Base-by-base conservation (phyloP, 30 jellyfish, hydroid and myxozoan species). In the Mastigias papua region DNA sequence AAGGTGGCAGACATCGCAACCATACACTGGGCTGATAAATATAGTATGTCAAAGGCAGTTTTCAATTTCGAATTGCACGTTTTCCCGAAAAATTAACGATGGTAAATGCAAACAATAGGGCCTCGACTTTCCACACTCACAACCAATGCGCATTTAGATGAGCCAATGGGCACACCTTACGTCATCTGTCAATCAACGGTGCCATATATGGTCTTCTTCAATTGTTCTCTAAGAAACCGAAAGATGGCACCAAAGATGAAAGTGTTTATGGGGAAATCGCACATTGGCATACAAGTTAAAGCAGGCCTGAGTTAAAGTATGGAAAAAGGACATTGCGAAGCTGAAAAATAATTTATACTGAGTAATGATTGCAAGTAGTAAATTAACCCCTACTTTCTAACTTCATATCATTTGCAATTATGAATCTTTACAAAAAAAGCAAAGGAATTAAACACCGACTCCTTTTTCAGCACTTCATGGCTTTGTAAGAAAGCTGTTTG, bases 1-100 rank as follows among this genome's bases (percentile, higher is more conserved):
- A 91, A 91, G 86, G 90, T 42, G 84, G 92, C 62, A 81, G 97
- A 91, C 97, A 91, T 91, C 89, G 81, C 97, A 91, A 77, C 82
- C 96, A 76, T 48, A 73, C 78, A 88, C 84, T 66, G 37, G 62
- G n/a, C 20, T 10, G 64, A 23, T 69, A 61, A 76, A 54, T 67
- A 67, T 54, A 5, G 73, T 30, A 54, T 13, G 34, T 30, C 5
- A 28, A 0, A 17, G 67, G 69, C 13, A 32, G 2, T 49, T 19
- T 10, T 16, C 69, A 27, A 17, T 23, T 32, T 27, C 70, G 21
- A 26, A 21, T 50, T 0, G 68, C 54, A 75, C 23, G 50, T 75
- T 75, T 57, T 35, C 28, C 49, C 50, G 74, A 67, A 69, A 35
- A 34, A 30, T 61, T 78, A 66, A 32, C 78, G 88, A 49, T 34